Conservation (phyloP, 2,113 vertebrate species). For the Pangasianodon hypophthalmus region DNA sequence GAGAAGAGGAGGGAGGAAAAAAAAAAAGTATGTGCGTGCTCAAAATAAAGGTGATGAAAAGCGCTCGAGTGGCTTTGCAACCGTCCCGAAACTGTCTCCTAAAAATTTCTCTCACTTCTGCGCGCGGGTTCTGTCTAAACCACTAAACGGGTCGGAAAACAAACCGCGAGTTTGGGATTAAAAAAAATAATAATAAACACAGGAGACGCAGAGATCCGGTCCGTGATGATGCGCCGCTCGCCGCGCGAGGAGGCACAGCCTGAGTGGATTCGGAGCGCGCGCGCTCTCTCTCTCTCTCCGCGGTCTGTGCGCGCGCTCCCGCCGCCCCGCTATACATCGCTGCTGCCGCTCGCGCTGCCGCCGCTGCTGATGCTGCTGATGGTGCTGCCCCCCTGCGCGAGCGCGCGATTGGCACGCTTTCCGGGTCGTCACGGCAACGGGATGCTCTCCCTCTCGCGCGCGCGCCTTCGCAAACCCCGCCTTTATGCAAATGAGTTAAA, state of each 20-base stretch:
- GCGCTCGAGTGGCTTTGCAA: neutral
- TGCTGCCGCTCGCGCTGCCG: neutral
- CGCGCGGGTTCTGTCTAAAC: neutral
- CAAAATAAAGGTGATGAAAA: constrained; percentile 3
- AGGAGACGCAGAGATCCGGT: neutral
- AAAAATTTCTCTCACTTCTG: neutral
- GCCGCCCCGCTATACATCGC: constrained; percentile 23
- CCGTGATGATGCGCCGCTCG: constrained; percentile 26
- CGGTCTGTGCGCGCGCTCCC: constrained; percentile 63
- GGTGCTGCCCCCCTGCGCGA: neutral
- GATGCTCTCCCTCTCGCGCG: neutral
- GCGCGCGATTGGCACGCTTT: constrained; percentile 15
- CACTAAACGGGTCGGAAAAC: neutral
- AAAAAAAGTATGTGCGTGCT: constrained; percentile 3
- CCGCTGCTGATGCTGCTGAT: neutral
- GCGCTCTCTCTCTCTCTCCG: constrained; percentile 50
- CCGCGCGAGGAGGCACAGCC: constrained; percentile 32
- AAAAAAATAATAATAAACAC: neutral
- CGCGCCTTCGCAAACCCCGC: neutral
- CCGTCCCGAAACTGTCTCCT: neutral
- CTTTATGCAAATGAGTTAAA: neutral
- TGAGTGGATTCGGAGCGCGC: constrained; percentile 24
- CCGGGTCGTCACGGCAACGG: constrained; percentile 17
- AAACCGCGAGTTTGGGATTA: neutral
- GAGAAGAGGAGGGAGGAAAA: neutral